Evolutionary conservation across 37 sponge, comb jelly and placozoan species (phyloP).

Genomic region (Lycopodina hypogea): DNA sequence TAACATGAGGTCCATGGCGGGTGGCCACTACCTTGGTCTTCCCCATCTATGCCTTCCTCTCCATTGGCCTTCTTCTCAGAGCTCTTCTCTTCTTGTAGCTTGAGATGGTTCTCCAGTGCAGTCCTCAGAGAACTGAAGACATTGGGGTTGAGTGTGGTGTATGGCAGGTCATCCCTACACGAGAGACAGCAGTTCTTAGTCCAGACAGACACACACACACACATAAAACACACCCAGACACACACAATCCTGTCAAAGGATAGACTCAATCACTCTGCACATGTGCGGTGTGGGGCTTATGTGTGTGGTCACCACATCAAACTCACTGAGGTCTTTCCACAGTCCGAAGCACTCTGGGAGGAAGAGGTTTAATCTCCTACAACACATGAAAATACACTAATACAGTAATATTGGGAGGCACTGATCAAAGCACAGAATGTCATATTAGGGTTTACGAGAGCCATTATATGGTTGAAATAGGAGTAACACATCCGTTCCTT

Average conservation of each 20-base stretch:
- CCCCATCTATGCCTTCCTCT: not conserved
- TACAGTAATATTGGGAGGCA: no score
- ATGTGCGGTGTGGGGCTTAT: no score
- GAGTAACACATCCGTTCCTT: no score
- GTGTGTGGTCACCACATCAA: no score
- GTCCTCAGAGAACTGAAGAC: slow-evolving; percentile 46
- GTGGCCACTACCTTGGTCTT: not conserved
- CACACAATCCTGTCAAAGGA: no score
- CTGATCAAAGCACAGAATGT: no score
- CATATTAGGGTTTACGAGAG: no score
- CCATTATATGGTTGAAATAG: no score
- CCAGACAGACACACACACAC: not conserved
- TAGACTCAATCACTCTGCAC: no score
- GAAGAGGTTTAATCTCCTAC: slow-evolving; percentile 34
- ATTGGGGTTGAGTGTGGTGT: slow-evolving; percentile 14
- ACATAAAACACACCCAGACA: not conserved
- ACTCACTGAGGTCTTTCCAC: slow-evolving; percentile 69
- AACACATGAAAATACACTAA: no score
- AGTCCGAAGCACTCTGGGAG: slow-evolving; percentile 6
- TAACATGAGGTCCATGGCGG: no score
- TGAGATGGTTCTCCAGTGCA: slow-evolving; percentile 27
- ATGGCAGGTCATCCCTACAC: slow-evolving; percentile 50
- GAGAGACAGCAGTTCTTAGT: no score
- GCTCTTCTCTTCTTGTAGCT: slow-evolving; percentile 7
- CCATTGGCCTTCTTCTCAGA: not conserved